A percentile compares a stretch with the other conserved stretches of the same genome.
These are phyloP conservation scores for Ptilorrhoa leucosticta DNA, from an alignment of 2,113 vertebrate species.

Conservation along the genomic window DNA sequence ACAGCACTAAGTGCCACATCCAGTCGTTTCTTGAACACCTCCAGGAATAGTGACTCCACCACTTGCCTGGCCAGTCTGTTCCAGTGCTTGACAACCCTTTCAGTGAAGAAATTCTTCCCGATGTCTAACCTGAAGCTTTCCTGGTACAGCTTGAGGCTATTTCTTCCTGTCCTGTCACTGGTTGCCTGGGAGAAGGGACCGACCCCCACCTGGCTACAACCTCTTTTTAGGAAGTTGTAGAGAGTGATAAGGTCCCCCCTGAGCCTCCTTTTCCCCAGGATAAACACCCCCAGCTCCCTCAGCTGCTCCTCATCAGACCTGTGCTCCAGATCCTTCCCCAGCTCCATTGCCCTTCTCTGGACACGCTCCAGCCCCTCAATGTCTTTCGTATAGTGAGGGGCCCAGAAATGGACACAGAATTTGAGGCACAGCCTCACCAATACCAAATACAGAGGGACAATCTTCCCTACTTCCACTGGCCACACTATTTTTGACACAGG, in stretches of 20 bases:
- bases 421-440: not conserved
- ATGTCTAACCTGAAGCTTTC: not conserved
- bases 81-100: not conserved
- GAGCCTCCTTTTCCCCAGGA: not conserved
- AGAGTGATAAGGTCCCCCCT: too few species aligned
- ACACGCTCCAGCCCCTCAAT: not conserved
- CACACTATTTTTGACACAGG: not conserved
- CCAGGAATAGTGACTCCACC: not conserved
- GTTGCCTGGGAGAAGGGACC: not conserved
- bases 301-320: not conserved
- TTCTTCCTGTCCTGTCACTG: not conserved
- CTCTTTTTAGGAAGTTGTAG: not conserved
- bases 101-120: not conserved
- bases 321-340: not conserved
- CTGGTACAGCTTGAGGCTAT: not conserved
- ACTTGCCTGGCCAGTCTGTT: not conserved
- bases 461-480: not conserved
- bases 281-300: not conserved
- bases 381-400: not conserved
- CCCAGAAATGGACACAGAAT: not conserved
- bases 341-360: not conserved
- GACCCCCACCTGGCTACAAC: fast-evolving
- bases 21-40: not conserved
- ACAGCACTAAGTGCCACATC: not conserved
- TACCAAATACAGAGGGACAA: not conserved